phyloP scores from a whole-genome alignment of 2,113 vertebrate species.

The human region DNA sequence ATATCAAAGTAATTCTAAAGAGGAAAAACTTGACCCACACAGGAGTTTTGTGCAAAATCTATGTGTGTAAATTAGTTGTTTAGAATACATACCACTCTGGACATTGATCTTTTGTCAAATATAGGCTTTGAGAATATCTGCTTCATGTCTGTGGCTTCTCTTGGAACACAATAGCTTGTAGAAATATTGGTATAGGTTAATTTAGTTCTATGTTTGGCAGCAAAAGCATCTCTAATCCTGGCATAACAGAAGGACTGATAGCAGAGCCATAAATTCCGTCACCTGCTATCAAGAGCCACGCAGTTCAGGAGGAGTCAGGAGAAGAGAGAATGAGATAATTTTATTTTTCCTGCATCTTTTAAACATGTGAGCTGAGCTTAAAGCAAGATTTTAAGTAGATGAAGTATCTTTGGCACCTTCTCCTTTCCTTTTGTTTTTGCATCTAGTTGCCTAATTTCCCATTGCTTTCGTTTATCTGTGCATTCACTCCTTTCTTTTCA shows the following conservation, averaged over 20 bases:
- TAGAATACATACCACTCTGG: neutral
- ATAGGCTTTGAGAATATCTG: neutral
- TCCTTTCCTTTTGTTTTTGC: neutral
- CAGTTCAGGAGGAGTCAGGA: neutral
- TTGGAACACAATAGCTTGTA: neutral
- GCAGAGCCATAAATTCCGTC: neutral
- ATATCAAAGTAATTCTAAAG: neutral
- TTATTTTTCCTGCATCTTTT: neutral
- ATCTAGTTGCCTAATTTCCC: neutral
- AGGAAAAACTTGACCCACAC: neutral
- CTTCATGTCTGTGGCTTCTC: neutral
- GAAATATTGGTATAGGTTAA: neutral
- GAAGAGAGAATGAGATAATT: neutral
- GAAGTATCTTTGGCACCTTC: neutral
- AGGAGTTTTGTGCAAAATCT: neutral
- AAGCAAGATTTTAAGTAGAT: neutral
- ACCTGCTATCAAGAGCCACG: neutral
- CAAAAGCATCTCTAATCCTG: neutral
- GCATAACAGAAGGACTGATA: neutral
- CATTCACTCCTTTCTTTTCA: neutral
- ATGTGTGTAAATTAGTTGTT: neutral
- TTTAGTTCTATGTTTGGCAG: neutral
- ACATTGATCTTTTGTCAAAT: neutral
- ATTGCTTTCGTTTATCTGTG: neutral
- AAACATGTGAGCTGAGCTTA: neutral